Conservation (phyloP, 2,888 invertebrate species). For the Euproctis similis region DNA sequence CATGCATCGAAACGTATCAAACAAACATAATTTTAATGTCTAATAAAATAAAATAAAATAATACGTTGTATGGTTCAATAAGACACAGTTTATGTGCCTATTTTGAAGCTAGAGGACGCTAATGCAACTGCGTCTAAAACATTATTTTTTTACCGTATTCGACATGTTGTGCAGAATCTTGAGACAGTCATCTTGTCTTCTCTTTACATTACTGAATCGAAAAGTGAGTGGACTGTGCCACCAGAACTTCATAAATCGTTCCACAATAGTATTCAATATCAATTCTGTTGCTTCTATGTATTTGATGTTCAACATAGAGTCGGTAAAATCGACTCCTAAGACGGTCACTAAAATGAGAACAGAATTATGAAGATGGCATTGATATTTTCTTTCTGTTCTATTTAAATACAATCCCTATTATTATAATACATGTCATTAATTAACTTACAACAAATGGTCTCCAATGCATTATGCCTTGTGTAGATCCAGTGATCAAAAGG, state of each 20-base stretch:
- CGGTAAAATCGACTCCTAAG: slow-evolving; percentile 48
- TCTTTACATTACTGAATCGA: slow-evolving; percentile 39
- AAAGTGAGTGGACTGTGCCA: slow-evolving; percentile 40
- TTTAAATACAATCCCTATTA: too few species aligned
- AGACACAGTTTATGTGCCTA: too few species aligned
- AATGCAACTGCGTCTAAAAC: too few species aligned
- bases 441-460: slow-evolving; percentile 52
- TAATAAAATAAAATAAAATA: too few species aligned
- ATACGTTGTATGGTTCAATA: too few species aligned
- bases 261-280: slow-evolving; percentile 42
- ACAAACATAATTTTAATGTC: too few species aligned
- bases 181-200: slow-evolving; percentile 41
- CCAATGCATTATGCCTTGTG: slow-evolving; percentile 46
- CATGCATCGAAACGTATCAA: too few species aligned
- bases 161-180: slow-evolving; percentile 52
- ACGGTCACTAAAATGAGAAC: slow-evolving; percentile 51
- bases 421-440: not conserved
- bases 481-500: slow-evolving; percentile 52
- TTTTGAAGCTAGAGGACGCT: too few species aligned
- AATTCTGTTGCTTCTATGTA: slow-evolving; percentile 49
- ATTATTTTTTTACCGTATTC: slow-evolving; percentile 30
- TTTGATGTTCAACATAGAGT: slow-evolving; percentile 39
- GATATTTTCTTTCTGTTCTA: too few species aligned
- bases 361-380: too few species aligned
- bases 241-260: slow-evolving; percentile 52